Percentiles rank a stretch among this genome's conserved stretches.
Conservation (phyloP, 2,797 vertebrate genomes). For the Momotus momota region DNA sequence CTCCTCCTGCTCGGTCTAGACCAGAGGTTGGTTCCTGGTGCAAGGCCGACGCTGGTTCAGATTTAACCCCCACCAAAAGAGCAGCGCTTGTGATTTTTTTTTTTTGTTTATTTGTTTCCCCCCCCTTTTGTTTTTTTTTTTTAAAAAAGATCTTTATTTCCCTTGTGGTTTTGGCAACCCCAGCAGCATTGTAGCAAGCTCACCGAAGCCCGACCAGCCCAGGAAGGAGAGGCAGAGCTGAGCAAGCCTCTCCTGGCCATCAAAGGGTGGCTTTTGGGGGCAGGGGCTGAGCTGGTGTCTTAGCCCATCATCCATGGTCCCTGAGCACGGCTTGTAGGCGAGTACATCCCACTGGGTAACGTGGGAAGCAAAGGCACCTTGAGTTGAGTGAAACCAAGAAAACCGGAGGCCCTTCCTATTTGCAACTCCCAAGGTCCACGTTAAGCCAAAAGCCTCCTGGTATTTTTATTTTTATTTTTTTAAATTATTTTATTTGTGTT, state of each 20-base stretch:
- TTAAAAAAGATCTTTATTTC: background rate
- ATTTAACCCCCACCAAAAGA: background rate
- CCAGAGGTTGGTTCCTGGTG: background rate
- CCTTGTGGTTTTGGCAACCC: background rate
- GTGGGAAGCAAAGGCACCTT: background rate
- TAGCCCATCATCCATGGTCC: background rate
- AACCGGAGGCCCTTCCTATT: background rate
- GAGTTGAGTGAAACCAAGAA: background rate
- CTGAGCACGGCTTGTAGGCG: fast-evolving
- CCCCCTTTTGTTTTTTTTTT: background rate
- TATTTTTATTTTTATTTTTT: background rate
- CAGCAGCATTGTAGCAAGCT: background rate
- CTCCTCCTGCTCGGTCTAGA: background rate
- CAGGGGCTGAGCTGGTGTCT: background rate
- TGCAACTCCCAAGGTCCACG: background rate
- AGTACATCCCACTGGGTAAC: fast-evolving
- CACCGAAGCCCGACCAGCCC: no score
- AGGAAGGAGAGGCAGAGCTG: background rate
- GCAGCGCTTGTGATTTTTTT: fast-evolving
- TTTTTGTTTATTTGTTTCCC: no score
- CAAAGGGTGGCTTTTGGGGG: background rate
- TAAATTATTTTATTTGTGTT: background rate
- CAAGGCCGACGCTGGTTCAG: fast-evolving
- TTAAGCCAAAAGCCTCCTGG: background rate
- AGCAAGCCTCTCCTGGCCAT: background rate